These are phyloP conservation scores for Edolisoma coerulescens DNA, from an alignment of 2,113 vertebrate species.

Conservation along the genomic window DNA sequence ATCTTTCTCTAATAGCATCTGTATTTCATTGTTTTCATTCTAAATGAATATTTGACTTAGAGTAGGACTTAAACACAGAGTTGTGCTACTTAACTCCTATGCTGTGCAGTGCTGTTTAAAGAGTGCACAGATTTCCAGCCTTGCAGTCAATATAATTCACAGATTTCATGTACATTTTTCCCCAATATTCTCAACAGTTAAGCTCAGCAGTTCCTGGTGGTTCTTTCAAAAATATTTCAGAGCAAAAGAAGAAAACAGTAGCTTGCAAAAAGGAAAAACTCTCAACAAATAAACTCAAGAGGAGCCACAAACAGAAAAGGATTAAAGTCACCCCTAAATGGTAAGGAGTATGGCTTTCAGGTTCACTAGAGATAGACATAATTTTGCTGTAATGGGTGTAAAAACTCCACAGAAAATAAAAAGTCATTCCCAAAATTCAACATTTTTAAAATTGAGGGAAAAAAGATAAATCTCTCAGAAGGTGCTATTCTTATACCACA, in stretches of 20 bases:
- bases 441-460: fast-evolving
- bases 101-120: background rate
- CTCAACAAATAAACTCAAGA: conserved; percentile 25
- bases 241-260: conserved; percentile 33
- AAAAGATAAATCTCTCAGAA: background rate
- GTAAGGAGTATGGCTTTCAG: conserved; percentile 34
- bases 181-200: conserved; percentile 47
- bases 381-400: background rate
- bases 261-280: conserved; percentile 36
- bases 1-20: background rate
- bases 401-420: background rate
- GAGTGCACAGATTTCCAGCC: background rate
- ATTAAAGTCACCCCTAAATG: conserved; percentile 53
- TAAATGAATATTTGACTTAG: background rate
- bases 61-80: background rate
- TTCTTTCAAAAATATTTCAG: conserved; percentile 10
- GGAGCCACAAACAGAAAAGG: conserved; percentile 57
- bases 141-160: background rate
- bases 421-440: background rate
- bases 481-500: background rate
- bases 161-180: background rate
- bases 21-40: background rate
- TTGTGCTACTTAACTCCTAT: background rate
- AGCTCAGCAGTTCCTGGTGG: background rate
- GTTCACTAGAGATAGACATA: background rate